phyloP scores from a whole-genome alignment of 2,113 vertebrate species.

The Hiodon tergisus region DNA sequence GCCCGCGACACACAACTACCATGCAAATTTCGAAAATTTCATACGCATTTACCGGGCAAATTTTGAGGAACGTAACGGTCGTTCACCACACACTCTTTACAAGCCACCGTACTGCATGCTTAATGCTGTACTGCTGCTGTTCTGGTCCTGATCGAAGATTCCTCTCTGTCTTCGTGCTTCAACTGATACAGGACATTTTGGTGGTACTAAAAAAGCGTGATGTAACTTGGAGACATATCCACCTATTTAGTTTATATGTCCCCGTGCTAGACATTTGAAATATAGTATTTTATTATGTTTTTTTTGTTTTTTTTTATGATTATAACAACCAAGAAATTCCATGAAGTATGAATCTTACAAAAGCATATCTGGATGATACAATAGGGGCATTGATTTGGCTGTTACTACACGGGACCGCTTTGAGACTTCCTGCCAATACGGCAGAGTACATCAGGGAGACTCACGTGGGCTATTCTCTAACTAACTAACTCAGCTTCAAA shows the following conservation, averaged over 20 bases:
- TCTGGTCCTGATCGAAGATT: not conserved
- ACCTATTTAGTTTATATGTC: not conserved
- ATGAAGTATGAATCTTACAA: not conserved
- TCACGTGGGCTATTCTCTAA: not conserved
- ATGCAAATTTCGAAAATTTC: too few relatives aligned
- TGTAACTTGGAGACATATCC: too few relatives aligned
- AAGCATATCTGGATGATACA: not conserved
- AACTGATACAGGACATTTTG: not conserved
- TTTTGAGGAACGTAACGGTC: not conserved
- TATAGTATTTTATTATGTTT: not conserved
- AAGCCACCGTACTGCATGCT: not conserved
- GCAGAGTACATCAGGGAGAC: not conserved
- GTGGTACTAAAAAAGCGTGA: too few relatives aligned
- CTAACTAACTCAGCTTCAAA: conserved; percentile 20
- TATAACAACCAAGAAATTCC: not conserved
- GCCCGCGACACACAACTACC: too few relatives aligned
- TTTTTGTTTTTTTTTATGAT: too few relatives aligned
- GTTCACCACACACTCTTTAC: not conserved
- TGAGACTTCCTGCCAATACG: conserved; percentile 14
- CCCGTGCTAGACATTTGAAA: conserved; percentile 1
- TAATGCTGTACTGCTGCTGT: conserved; percentile 1
- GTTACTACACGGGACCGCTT: not conserved
- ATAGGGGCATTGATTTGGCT: conserved; percentile 3
- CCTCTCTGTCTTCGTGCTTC: not conserved
- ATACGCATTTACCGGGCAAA: too few relatives aligned